Evolutionary conservation across 1,140 invertebrate species (phyloP).

Genomic region (Camponotus pennsylvanicus): DNA sequence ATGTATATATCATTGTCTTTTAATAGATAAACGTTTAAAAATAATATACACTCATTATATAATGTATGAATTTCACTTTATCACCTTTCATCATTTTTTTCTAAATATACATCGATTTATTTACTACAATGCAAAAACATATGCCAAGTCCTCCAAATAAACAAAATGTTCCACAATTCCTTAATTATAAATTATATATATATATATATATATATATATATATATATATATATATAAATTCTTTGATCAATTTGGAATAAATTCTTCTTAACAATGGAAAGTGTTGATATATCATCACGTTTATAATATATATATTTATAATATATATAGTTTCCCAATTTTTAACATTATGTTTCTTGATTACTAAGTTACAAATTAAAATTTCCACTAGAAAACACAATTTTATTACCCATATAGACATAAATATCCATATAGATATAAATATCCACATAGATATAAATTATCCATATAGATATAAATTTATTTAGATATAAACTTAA

Average conservation of each 20-base stretch:
- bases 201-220: too few relatives aligned
- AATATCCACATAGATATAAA: not conserved
- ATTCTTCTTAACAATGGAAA: not conserved
- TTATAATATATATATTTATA: not conserved
- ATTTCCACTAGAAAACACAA: not conserved
- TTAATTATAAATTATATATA: slow-evolving; percentile 1
- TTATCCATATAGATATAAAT: not conserved
- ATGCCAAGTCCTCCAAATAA: slow-evolving; percentile 22
- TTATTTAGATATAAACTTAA: not conserved
- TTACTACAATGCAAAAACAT: slow-evolving; percentile 10
- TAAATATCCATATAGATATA: too few relatives aligned
- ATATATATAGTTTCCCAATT: not conserved
- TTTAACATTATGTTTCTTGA: not conserved
- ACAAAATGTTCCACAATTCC: not conserved
- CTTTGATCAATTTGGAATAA: not conserved
- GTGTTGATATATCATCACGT: not conserved
- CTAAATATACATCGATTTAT: slow-evolving; percentile 30
- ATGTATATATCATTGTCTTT: slow-evolving; percentile 22
- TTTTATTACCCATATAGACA: not conserved
- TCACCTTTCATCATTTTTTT: not conserved
- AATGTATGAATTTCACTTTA: slow-evolving; percentile 13
- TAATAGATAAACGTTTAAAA: slow-evolving; percentile 3
- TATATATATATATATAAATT: not conserved
- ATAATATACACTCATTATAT: slow-evolving; percentile 32
- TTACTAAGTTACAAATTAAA: slow-evolving; percentile 11